Conservation (phyloP, 2,797 vertebrate species). For the Sorex maritimensis region DNA sequence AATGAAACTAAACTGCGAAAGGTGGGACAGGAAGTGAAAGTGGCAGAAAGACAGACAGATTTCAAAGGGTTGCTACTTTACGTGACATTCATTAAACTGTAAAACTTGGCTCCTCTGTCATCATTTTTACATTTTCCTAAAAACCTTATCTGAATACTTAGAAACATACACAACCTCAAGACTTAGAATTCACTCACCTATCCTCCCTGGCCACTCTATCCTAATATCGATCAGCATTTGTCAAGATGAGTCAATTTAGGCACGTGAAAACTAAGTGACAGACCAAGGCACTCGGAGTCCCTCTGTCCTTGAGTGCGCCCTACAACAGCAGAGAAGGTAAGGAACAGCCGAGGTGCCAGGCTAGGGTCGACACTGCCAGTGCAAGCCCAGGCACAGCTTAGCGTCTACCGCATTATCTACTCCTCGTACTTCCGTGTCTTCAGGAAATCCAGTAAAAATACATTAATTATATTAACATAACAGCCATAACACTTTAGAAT, state of each 20-base stretch:
- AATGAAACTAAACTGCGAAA: constrained; percentile 72
- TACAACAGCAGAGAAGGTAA: constrained; percentile 85
- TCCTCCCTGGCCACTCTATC: neutral
- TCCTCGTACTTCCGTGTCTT: constrained; percentile 67
- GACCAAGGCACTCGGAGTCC: constrained; percentile 84
- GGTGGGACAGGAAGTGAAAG: neutral
- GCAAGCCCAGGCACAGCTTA: constrained; percentile 86
- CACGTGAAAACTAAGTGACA: constrained; percentile 9
- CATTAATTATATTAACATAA: constrained; percentile 57
- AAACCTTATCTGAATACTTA: neutral
- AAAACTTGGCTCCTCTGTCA: neutral
- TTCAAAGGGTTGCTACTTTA: constrained; percentile 23
- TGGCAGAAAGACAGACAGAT: neutral
- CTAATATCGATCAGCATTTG: constrained; percentile 3
- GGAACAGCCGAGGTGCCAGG: constrained; percentile 86
- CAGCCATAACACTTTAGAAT: constrained; percentile 23
- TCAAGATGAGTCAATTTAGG: constrained; percentile 52
- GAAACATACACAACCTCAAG: constrained; percentile 26
- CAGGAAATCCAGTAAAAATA: constrained; percentile 29
- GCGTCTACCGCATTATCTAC: constrained; percentile 75
- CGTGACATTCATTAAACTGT: constrained; percentile 22
- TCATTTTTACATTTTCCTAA: constrained; percentile 31
- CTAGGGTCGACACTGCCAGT: constrained; percentile 88
- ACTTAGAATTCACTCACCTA: constrained; percentile 17
- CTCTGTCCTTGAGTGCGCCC: constrained; percentile 89